Evolutionary conservation across 2,797 vertebrate genomes (phyloP).

Genomic region (Pempheris klunzingeri): DNA sequence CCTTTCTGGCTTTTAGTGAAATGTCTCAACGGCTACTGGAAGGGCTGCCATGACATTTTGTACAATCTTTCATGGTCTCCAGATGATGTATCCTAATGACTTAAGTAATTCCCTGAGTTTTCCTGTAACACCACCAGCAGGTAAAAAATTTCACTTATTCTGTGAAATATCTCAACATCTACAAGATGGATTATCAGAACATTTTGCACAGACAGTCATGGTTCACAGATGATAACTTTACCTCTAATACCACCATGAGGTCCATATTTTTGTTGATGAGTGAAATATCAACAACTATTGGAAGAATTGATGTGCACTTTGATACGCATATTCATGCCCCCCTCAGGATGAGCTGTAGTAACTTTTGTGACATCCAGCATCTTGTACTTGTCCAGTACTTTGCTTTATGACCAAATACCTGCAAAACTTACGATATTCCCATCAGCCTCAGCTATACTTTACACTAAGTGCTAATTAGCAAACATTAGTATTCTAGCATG

Average conservation of each 20-base stretch:
- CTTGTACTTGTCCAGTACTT: neutral
- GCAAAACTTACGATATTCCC: neutral
- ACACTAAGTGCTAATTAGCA: neutral
- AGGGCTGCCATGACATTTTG: neutral
- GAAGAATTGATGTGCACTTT: neutral
- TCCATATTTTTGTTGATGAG: neutral
- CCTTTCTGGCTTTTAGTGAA: slow-evolving; percentile 1
- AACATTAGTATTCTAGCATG: neutral
- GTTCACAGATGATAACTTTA: neutral
- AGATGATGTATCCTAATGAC: neutral
- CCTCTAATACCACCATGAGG: neutral
- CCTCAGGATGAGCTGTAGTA: neutral
- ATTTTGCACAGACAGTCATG: neutral
- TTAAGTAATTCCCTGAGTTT: neutral
- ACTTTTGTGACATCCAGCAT: neutral
- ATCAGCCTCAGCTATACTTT: neutral
- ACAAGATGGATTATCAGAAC: neutral
- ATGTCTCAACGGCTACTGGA: neutral
- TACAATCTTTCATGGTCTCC: neutral
- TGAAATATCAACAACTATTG: neutral
- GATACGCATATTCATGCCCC: neutral
- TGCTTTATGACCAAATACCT: neutral
- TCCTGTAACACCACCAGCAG: neutral
- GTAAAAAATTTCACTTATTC: neutral
- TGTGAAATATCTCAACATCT: no score